Evolutionary conservation across 2,113 vertebrate species (phyloP).

Genomic region (Gobius niger): DNA sequence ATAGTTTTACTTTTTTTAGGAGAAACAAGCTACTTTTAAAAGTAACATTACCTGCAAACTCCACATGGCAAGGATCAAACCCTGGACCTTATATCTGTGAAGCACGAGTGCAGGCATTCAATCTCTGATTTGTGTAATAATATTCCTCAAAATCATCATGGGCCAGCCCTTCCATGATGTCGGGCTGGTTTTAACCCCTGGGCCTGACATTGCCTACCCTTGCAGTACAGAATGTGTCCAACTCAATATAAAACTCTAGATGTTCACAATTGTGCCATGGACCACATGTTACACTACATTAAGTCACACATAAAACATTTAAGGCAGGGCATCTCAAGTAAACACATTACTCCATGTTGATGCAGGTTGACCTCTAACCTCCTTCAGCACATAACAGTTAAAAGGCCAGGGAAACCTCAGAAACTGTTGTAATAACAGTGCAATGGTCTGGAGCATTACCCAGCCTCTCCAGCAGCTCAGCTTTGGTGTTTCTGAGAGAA

Average conservation of each 20-base stretch:
- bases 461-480: conserved; percentile 12
- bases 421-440: conserved; percentile 14
- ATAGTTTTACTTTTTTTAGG: too few relatives aligned
- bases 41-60: too few relatives aligned
- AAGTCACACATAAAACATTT: background rate
- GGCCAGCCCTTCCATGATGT: too few relatives aligned
- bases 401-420: conserved; percentile 14
- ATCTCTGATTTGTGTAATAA: too few relatives aligned
- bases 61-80: too few relatives aligned
- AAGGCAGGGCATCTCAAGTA: background rate
- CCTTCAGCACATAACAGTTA: background rate
- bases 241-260: background rate
- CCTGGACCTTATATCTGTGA: too few relatives aligned
- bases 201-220: too few relatives aligned
- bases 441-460: conserved; percentile 26
- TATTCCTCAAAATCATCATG: too few relatives aligned
- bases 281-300: background rate
- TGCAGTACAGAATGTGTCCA: too few relatives aligned
- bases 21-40: too few relatives aligned
- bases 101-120: too few relatives aligned
- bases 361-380: conserved; percentile 21
- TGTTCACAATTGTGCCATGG: background rate
- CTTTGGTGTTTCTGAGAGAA: conserved; percentile 15
- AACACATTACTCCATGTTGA: background rate
- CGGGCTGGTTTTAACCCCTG: too few relatives aligned